These are phyloP conservation scores for Drosophila pseudotakahashii DNA, from an alignment of 2,888 invertebrate genomes.

Conservation along the genomic window DNA sequence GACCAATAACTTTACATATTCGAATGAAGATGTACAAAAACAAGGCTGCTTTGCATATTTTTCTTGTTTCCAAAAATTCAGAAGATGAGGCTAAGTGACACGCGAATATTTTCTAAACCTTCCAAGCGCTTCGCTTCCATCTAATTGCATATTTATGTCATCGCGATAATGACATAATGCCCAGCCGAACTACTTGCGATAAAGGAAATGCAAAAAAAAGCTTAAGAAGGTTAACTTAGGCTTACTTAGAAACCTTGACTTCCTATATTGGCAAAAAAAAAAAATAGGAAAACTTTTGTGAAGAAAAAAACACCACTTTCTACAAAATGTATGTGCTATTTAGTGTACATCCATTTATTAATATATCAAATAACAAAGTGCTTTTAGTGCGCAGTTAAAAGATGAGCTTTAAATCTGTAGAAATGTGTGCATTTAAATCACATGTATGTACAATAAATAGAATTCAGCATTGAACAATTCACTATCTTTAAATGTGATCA, in stretches of 20 bases:
- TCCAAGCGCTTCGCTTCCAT: not conserved
- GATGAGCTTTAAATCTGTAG: slow-evolving; percentile 5
- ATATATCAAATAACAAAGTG: not conserved
- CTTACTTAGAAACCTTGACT: too few species aligned
- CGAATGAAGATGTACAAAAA: slow-evolving; percentile 10
- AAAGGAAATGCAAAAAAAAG: not conserved
- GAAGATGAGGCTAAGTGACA: slow-evolving; percentile 17
- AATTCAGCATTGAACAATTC: slow-evolving; percentile 7
- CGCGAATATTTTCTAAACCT: not conserved
- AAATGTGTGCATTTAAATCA: not conserved
- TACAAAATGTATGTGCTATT: not conserved
- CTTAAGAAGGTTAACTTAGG: not conserved
- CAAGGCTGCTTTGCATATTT: slow-evolving; percentile 18
- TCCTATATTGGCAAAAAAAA: too few species aligned
- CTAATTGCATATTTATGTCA: slow-evolving; percentile 8
- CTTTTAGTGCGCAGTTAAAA: slow-evolving; percentile 31
- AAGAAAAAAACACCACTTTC: too few species aligned
- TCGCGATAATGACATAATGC: not conserved
- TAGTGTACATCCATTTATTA: slow-evolving; percentile 1
- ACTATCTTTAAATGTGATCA: slow-evolving; percentile 7
- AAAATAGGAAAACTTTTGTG: too few species aligned
- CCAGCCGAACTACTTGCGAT: not conserved
- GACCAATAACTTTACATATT: slow-evolving; percentile 26
- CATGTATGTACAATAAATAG: not conserved
- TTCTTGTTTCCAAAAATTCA: slow-evolving; percentile 1